Base-by-base conservation (phyloP, 2,888 invertebrate genomes). In the Dasysyrphus albostriatus region DNA sequence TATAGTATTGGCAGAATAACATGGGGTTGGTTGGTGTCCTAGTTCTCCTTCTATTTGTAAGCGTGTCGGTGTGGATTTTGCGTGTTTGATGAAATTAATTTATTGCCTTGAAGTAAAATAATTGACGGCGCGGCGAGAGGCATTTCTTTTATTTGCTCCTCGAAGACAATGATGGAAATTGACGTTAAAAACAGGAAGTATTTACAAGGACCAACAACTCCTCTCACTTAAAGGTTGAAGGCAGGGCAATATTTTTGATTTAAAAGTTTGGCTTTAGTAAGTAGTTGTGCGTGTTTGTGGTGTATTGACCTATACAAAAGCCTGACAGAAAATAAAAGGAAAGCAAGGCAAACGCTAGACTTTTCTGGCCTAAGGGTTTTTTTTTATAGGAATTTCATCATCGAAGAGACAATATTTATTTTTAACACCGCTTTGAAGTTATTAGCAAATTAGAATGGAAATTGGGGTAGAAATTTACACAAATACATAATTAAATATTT, bases 31-130 rank as follows among this genome's bases (percentile, higher is more conserved):
- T 16, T 39, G 32, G 10, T 34, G 44, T 51, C 37, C 73, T 63
- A 24, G 51, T 51, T 78, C 14, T 16, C 16, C 5, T 47, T 67
- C 51, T 51, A 42, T 39, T 63, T 69, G 44, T 54, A 54, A 78
- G 73, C 80, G 72, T 80, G 75, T 58, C 74, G 42, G 49, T 73
- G 73, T 61, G 44, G 58, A 70, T 78, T 78, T 87, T 74, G 87
- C 87, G 87, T 87, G 87, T 69, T 67, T 34, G 70, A 65, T 54
- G 32, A 82, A 78, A 87, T 78, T 78, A 82, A 78, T 87, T 82
- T 78, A 78, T 72, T 75, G 56, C 58, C 24, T 19, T 19, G 51
- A 44, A 49, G 77, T 59, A 59, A 82, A 24, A 24, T 24, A 54
- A 61, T 51, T 32, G 78, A 74, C 63, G 59, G 63, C 32, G 51